Conservation (phyloP, 2,797 vertebrate species). For the Tenualosa thibaudeaui region DNA sequence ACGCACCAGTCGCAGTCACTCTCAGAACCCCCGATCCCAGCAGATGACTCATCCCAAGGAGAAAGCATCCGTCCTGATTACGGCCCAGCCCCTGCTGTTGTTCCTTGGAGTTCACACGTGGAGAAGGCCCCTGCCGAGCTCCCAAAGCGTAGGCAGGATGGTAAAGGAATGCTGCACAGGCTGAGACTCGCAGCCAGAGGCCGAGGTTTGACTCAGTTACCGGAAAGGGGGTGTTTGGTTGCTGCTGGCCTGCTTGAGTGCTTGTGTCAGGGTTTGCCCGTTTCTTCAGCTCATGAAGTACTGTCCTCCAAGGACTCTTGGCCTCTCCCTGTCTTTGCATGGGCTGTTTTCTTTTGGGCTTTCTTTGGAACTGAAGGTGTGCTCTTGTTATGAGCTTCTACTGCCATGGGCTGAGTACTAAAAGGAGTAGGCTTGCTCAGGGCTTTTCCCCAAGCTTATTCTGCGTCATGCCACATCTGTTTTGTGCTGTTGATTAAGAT, state of each 20-base stretch:
- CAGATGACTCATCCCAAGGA: conserved; percentile 44
- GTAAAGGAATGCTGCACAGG: conserved; percentile 65
- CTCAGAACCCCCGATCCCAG: conserved; percentile 44
- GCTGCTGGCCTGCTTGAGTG: conserved; percentile 58
- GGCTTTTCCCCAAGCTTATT: neutral
- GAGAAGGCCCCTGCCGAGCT: conserved; percentile 44
- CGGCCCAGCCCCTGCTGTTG: conserved; percentile 46
- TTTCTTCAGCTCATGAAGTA: neutral
- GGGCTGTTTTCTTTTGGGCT: conserved; percentile 8
- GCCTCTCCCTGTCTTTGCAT: neutral
- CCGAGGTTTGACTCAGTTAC: conserved; percentile 79
- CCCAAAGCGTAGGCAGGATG: conserved; percentile 58
- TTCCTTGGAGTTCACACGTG: conserved; percentile 50
- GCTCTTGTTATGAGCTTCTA: neutral
- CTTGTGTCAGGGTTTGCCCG: conserved; percentile 18
- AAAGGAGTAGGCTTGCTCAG: neutral
- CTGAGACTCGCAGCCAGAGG: conserved; percentile 64
- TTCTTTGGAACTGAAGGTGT: neutral
- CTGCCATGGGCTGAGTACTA: neutral
- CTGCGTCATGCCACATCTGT: conserved; percentile 3
- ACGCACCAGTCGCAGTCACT: conserved; percentile 10
- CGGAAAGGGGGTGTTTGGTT: conserved; percentile 50
- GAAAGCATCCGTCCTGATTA: conserved; percentile 49
- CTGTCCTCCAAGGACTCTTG: neutral
- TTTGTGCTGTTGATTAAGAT: neutral